Evolutionary conservation across 30 jellyfish, hydroid and myxozoan species (phyloP), one percentile per base, ranked within the genome.

Genomic region (Pelagia noctiluca): DNA sequence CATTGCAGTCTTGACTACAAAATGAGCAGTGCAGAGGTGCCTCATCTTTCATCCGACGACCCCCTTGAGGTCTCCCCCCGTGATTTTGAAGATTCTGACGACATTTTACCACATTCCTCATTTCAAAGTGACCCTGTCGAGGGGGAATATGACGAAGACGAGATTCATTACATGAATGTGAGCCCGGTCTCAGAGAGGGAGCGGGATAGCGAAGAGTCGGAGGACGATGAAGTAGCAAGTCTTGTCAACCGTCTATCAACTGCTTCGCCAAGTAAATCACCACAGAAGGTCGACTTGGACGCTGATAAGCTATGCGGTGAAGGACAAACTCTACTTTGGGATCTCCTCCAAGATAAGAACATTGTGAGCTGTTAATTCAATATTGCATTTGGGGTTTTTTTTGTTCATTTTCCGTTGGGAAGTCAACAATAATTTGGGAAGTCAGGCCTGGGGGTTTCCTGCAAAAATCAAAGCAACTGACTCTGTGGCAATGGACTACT

Each of bases 311-410:
- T 93, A 2, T 87, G 97, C 67, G 64, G 42, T 29, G 81, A 90
- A 16, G 98, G 97, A 36, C 80, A 81, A 28, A 93, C 98, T 1
- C 61, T 93, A 53, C 84, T 93, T 52, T 93, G 98, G 98, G 98
- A 93, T 83, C 78, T 93, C 19, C 63, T 87, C 12, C 98, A 87
- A 66, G 97, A 93, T 37, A 71, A 86, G 49, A 71, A 74, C 36
- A 68, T 78, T 47, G 98, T 92, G 83, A 78, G 94, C 57, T 7
- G 5, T 70, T 25, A 3, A 4, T 13, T 34, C 75, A 19, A n/a
- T n/a, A n/a, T n/a, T n/a, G n/a, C n/a, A n/a, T n/a, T n/a, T n/a
- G n/a, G n/a, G n/a, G n/a, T n/a, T n/a, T n/a, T n/a, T n/a, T n/a
- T n/a, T n/a, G n/a, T n/a, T n/a, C n/a, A n/a, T n/a, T n/a, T n/a